A percentile compares a stretch with the other conserved stretches of the same genome.
These are phyloP conservation scores for Helicoverpa armigera DNA, from an alignment of 1,140 invertebrate genomes.

Conservation along the genomic window DNA sequence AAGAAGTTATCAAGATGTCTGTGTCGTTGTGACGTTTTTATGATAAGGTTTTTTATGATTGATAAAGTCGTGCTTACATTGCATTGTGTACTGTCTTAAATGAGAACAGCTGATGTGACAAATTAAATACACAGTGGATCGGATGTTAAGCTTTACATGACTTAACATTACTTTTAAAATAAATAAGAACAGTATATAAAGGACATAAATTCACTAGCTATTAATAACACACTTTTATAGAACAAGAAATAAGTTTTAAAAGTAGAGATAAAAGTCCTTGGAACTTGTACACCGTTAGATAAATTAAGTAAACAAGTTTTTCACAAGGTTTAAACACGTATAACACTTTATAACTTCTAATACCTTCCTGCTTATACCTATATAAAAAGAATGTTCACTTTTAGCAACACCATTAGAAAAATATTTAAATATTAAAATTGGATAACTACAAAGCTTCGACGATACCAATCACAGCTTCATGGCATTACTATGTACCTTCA, in stretches of 20 bases:
- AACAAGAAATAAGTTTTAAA: too few relatives aligned
- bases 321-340: too few relatives aligned
- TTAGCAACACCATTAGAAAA: too few relatives aligned
- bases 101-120: neutral
- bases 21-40: neutral
- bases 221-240: too few relatives aligned
- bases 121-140: neutral
- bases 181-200: neutral
- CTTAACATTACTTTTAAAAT: neutral
- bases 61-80: neutral
- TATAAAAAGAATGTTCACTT: too few relatives aligned
- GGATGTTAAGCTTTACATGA: neutral
- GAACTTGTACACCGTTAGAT: too few relatives aligned
- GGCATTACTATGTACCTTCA: neutral
- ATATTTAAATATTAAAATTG: too few relatives aligned
- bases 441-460: neutral
- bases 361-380: too few relatives aligned
- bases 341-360: too few relatives aligned
- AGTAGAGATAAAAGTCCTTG: too few relatives aligned
- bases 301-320: too few relatives aligned
- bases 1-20: conserved; percentile 21
- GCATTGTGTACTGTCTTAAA: conserved; percentile 1
- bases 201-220: too few relatives aligned
- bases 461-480: neutral
- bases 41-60: conserved; percentile 6